Evolutionary conservation across 2,113 vertebrate species (phyloP), one percentile per base, ranked within the genome.

Genomic region (Sakesphorus luctuosus): DNA sequence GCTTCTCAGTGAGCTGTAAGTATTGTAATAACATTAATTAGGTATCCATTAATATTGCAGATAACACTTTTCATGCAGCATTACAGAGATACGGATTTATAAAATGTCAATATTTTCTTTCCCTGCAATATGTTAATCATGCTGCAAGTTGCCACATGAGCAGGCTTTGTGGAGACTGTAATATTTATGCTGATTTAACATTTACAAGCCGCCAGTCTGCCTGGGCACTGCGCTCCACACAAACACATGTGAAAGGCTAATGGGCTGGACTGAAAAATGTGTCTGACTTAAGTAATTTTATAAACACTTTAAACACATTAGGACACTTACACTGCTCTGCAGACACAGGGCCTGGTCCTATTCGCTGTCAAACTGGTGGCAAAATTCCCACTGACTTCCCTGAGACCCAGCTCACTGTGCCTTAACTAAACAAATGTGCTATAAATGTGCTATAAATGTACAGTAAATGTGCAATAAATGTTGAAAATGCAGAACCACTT

Each of bases 11-110:
- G 79, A 91, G 72, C 71, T 50, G 35, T 84, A 58, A 85, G 93
- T 71, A 89, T 46, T 66, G 58, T 69, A 92, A 72, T 71, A 86
- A 95, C 97, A 96, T 93, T 96, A 87, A 97, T 98, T 97, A 97
- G 69, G 61, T 33, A 35, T 66, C 97, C 96, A 97, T 98, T 97
- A 97, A 96, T 68, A 74, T 58, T 29, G 18, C 90, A 94, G 96
- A 97, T 93, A 55, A 11, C 90, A 61, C 94, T 93, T 94, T 87
- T 90, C 89, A 25, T 63, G 38, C 13, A 38, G 68, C 86, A 59
- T 95, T 94, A 86, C 6, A 11, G 63, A 94, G 94, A 83, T 71
- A 73, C 17, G 18, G 73, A 95, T 49, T 87, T 77, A 97, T 89
- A 94, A 71, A 88, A 87, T 29, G 96, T 92, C 97, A 91, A 87